These are phyloP conservation scores for Meleagris gallopavo DNA, from an alignment of 2,113 vertebrate species.

Conservation along the genomic window DNA sequence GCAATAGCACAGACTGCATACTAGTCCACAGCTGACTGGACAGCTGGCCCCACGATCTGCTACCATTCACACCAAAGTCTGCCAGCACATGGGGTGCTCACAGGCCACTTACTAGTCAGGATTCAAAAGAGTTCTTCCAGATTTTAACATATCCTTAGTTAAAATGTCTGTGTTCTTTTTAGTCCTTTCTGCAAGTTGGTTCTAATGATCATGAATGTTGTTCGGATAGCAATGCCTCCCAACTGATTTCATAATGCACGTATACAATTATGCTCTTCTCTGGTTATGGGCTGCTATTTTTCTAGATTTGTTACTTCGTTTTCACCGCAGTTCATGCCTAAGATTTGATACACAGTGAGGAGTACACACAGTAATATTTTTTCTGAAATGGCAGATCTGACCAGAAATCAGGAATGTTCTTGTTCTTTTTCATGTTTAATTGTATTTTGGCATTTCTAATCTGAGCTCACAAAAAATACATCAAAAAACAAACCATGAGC, in stretches of 20 bases:
- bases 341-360: background rate
- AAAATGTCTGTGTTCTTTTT: background rate
- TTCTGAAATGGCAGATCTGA: background rate
- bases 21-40: fast-evolving
- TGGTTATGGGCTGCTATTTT: background rate
- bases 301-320: background rate
- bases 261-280: background rate
- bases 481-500: background rate
- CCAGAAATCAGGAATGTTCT: background rate
- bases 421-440: background rate
- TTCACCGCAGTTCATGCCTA: background rate
- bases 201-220: background rate
- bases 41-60: background rate
- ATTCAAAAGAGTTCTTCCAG: background rate
- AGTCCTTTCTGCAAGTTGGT: background rate
- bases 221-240: background rate
- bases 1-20: fast-evolving
- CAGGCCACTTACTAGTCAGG: background rate
- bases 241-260: background rate
- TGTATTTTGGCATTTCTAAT: background rate
- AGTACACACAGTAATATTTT: background rate
- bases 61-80: background rate
- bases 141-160: background rate
- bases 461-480: background rate
- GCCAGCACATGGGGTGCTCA: fast-evolving